Evolutionary conservation across 2,797 vertebrate species (phyloP).

Genomic region (Sebastes cheni): DNA sequence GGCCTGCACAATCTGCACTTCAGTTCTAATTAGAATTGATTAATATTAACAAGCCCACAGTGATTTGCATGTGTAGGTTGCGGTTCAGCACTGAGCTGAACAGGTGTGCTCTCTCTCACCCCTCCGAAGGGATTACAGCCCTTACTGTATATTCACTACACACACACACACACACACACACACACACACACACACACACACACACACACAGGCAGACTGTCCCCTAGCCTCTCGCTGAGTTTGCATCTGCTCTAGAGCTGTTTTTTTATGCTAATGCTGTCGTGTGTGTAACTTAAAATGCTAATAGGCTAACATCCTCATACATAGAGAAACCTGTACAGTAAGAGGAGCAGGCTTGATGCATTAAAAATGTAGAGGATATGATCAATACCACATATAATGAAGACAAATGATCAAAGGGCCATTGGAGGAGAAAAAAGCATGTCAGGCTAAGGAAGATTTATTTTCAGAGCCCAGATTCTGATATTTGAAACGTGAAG

Average conservation of each 20-base stretch:
- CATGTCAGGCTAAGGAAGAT: not conserved
- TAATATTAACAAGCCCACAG: constrained; percentile 1
- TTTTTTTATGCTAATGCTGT: constrained; percentile 4
- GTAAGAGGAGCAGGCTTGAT: not conserved
- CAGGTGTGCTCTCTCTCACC: constrained; percentile 37
- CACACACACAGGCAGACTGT: not conserved
- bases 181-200: too few species aligned
- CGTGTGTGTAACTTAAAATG: not conserved
- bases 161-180: too few species aligned
- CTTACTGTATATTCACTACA: not conserved
- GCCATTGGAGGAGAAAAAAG: not conserved
- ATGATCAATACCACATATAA: not conserved
- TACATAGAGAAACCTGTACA: not conserved
- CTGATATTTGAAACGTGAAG: not conserved
- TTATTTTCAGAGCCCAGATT: not conserved
- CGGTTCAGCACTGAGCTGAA: constrained; percentile 1
- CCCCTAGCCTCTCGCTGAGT: constrained; percentile 24
- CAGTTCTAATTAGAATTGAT: constrained; percentile 2
- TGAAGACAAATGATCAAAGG: not conserved
- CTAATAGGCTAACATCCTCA: not conserved
- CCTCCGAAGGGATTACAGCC: constrained; percentile 2
- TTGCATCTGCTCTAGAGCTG: constrained; percentile 39
- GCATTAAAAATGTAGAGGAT: not conserved
- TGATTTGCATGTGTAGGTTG: not conserved
- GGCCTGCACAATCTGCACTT: not conserved